Base-by-base conservation (phyloP, 2,888 invertebrate species). In the Pheosia gnoma region DNA sequence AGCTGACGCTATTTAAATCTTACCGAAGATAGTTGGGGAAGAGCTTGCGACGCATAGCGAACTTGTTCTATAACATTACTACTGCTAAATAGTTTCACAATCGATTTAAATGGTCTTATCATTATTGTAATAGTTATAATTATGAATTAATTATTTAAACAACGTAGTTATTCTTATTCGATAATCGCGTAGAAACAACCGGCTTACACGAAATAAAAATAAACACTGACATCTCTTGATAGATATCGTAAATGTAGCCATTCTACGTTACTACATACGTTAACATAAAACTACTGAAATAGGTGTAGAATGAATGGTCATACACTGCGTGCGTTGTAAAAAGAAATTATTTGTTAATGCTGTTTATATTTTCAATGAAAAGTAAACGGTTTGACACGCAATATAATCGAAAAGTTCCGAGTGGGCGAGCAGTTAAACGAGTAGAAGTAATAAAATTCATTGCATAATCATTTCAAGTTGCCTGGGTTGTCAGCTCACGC, bases 1-100 rank as follows among this genome's bases (percentile, higher is more conserved):
- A 45, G 9, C 11, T 11, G 4, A 47, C 9, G 4, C 11, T 47
- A 47, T 47, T 47, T 47, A 11, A 51, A 51, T 38, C 54, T 41
- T 13, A 93, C 93, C 75, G 91, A 86, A 60, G 93, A 91, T 59
- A 92, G 74, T 69, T 91, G 89, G 43, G 93, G 92, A 37, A 92
- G 75, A 5, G 71, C 82, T 65, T 88, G 83, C 45, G 90, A 87
- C 38, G 88, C 82, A 75, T 71, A 82, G 79, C 89, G 83, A 47
- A 82, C 67, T 81, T 88, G 85, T 59, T 75, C 71, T 49, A 77
- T 63, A 71, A 80, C 57, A 71, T 75, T 71, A 59, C 61, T 68
- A 66, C 80, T 85, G 61, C 58, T 72, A 43, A 80, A 53, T 67
- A 74, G 70, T 62, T 73, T 81, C 59, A 85, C 59, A 58, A 88